Evolutionary conservation across 2,113 vertebrate species (phyloP), one percentile per base, ranked within the genome.

Genomic region (Bambusicola thoracicus): DNA sequence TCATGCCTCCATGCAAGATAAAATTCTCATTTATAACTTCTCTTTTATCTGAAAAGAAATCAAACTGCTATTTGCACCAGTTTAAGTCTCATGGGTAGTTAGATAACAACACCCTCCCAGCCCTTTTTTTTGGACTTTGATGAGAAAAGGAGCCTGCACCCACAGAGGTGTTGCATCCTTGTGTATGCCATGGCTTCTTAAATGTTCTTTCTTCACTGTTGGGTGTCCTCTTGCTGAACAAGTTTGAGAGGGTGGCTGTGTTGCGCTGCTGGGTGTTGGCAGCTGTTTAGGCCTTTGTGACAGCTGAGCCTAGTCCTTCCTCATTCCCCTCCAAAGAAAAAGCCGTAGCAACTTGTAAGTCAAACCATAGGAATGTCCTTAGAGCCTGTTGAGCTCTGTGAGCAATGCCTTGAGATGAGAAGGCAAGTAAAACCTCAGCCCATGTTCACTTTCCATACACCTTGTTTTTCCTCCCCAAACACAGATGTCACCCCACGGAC

Each of bases 1-100:
- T 97, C 95, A 97, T 49, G 93, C 94, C 95, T 97, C 92, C 83
- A 84, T 95, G 95, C 81, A 97, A 97, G 95, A 97, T 92, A 97
- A 97, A 98, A 97, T 93, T 97, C 96, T 97, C 96, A 97, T 97
- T 97, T 97, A 82, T 96, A 97, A 96, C 81, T 69, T 96, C 90
- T 97, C 92, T 97, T 97, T 97, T 96, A 96, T 97, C 93, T 95
- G 83, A 95, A 97, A 97, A 97, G 95, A 97, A 97, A 97, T 97
- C 96, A 96, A 97, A 96, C 90, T 96, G 96, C 58, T 92, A 85
- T 97, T 98, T 98, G 81, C 76, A 89, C 88, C 85, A 83, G 94
- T 97, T 96, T 94, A 94, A 98, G 95, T 88, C 93, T 94, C 43
- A 81, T 77, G 43, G 87, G 85, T 90, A 65, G 84, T 75, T 96